Base-by-base conservation (phyloP, 2,888 invertebrate genomes). In the Stenolophus ochropezus region DNA sequence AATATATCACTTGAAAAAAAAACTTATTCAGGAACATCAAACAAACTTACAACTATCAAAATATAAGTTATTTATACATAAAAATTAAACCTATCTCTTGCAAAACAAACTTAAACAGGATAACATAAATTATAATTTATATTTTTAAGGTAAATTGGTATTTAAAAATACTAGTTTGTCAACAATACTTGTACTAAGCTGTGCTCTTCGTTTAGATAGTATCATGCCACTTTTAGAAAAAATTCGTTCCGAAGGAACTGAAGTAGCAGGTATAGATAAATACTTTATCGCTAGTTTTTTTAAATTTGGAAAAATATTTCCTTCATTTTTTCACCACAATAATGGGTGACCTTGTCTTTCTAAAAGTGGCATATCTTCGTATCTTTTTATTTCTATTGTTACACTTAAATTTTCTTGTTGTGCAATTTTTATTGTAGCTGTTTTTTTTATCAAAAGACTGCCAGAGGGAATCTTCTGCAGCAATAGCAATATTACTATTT, bases 401-500 rank as follows among this genome's bases (percentile, higher is more conserved):
- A 33, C 33, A 3, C 8, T 33, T 33, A 33, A 1, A 33, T 33
- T 33, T 33, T 33, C 33, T 33, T 33, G 33, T 8, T 33, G 33
- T 33, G 4, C 1, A 33, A 8, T 3, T 33, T 33, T 33, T 8
- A 33, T 8, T 8, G 33, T 33, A 33, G 33, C 33, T 33, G 33
- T 33, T 49, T 49, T 49, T 49, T 49, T 49, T 49, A 49, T 49
- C n/a, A n/a, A 49, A 49, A 49, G 49, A 49, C n/a, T 49, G 49
- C 49, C 49, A 49, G 49, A 49, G 49, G 8, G n/a, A 49, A 49
- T 49, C n/a, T n/a, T 49, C 49, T 4, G 8, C 49, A 1, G 1
- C 16, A 49, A 11, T 16, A 49, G 4, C 16, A 4, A 8, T 33
- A 33, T 49, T 49, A 49, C 14, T 49, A 4, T 49, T 49, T 16